These are phyloP conservation scores for Shinisaurus crocodilurus DNA, from an alignment of 2,113 vertebrate species.

Conservation along the genomic window DNA sequence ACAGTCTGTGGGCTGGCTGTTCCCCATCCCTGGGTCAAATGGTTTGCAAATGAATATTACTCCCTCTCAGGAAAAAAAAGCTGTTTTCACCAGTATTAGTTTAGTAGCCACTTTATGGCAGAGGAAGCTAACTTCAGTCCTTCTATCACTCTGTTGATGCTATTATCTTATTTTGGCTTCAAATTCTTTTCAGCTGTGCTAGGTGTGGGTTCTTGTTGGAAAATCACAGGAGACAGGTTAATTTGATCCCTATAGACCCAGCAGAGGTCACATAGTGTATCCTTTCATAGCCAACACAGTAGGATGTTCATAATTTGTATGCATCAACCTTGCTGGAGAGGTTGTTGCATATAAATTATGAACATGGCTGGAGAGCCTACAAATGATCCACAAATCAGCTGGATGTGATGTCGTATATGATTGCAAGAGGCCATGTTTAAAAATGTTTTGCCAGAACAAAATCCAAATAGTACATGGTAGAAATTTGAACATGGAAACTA, in stretches of 20 bases:
- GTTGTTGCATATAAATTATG: too few relatives aligned
- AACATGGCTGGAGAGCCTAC: neutral
- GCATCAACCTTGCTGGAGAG: too few relatives aligned
- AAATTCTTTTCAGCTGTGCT: slow-evolving; percentile 30
- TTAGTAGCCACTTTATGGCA: neutral
- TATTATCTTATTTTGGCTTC: slow-evolving; percentile 17
- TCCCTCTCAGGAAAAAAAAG: neutral
- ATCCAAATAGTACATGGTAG: neutral
- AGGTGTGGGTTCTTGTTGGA: slow-evolving; percentile 11
- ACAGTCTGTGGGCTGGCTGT: too few relatives aligned
- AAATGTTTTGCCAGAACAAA: neutral
- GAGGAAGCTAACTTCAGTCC: slow-evolving; percentile 14
- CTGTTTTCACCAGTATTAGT: neutral
- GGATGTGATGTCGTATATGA: neutral
- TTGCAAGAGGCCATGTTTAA: neutral
- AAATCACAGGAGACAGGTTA: slow-evolving; percentile 16
- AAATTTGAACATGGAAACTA: too few relatives aligned
- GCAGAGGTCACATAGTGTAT: neutral
- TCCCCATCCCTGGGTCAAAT: neutral
- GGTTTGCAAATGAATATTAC: neutral
- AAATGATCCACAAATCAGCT: neutral
- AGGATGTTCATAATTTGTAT: too few relatives aligned
- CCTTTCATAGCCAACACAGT: too few relatives aligned
- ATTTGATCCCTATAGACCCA: slow-evolving; percentile 17
- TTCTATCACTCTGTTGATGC: slow-evolving; percentile 14